Percentiles rank a stretch among this genome's conserved stretches.
Evolutionary conservation across 2,797 vertebrate genomes (phyloP).

Genomic region (Parauchenoglanis punctatus): DNA sequence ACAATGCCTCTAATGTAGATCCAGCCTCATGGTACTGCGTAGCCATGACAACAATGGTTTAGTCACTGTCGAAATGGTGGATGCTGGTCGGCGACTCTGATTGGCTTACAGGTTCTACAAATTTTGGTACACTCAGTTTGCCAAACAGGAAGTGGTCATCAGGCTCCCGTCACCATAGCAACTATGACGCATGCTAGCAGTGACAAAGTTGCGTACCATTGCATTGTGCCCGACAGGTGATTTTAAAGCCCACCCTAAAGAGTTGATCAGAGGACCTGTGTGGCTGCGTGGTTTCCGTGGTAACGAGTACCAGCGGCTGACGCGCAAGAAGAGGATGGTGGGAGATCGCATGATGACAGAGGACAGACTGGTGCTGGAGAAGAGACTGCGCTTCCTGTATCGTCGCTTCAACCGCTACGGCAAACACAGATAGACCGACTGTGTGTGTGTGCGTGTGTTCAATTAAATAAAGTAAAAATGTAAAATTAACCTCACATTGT

Average conservation of each 20-base stretch:
- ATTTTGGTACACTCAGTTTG: background rate
- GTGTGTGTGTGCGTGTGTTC: background rate
- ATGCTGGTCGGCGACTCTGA: background rate
- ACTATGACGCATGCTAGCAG: background rate
- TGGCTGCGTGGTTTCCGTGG: conserved; percentile 90
- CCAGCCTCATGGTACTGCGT: background rate
- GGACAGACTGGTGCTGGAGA: conserved; percentile 84
- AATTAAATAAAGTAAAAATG: background rate
- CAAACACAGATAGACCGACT: conserved; percentile 79
- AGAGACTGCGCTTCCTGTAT: conserved; percentile 89
- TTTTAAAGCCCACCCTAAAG: conserved; percentile 88
- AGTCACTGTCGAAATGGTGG: background rate
- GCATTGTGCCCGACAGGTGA: conserved; percentile 74
- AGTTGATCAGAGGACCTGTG: conserved; percentile 80
- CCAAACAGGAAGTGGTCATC: background rate
- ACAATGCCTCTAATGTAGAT: background rate
- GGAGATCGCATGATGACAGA: conserved; percentile 86
- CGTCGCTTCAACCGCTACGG: conserved; percentile 86
- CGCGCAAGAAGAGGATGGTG: conserved; percentile 87
- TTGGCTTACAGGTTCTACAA: background rate
- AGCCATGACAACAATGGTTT: background rate
- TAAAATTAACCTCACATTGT: background rate
- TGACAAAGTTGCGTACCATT: background rate
- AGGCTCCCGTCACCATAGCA: background rate
- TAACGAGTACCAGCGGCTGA: conserved; percentile 87